Base-by-base conservation (phyloP, 92 coral and sea anemone genomes). In the Actinernus sp. region DNA sequence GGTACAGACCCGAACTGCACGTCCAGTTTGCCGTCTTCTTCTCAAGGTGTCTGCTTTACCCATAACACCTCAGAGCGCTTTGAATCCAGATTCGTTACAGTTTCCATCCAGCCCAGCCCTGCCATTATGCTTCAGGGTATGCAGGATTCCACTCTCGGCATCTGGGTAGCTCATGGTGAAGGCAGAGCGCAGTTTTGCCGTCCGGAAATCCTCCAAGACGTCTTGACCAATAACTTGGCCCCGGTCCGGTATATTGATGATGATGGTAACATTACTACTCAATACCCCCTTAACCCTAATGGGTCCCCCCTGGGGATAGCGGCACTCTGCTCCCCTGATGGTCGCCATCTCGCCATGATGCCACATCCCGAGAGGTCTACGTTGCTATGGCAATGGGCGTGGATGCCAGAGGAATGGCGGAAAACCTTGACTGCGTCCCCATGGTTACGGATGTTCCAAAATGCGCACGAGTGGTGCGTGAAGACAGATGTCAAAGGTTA, bases 321-420 rank as follows among this genome's bases (percentile, higher is more conserved):
- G 26, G 97, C 85, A 46, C 83, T 93, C 29, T 93, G 97, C 69
- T 93, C 98, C 22, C 73, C 53, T 10, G 84, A 93, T 72, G 98
- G 98, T 14, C 98, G 97, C 33, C 98, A 93, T 65, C 94, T 93
- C 61, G 98, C 97, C 13, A 90, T 93, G 98, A 93, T 93, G 98
- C 98, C 98, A 4, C 98, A 93, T 58, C 98, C 98, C 18, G 98
- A 93, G 48, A 73, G 98, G 17, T 93, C 97, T 47, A 79, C 98
- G 61, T 74, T 90, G 82, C 62, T 89, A 18, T 93, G 98, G 98
- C 98, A 93, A 55, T 93, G 97, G 98, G 93, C 98, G 10, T 93
- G 98, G 98, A 90, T 93, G 94, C 98, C 97, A 2, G 79, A 68
- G 37, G 94, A 87, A 41, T 93, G 97, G 98, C 82, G 74, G 76